Base-by-base conservation (phyloP, 2,797 vertebrate genomes). In the Acrocephalus scirpaceus region DNA sequence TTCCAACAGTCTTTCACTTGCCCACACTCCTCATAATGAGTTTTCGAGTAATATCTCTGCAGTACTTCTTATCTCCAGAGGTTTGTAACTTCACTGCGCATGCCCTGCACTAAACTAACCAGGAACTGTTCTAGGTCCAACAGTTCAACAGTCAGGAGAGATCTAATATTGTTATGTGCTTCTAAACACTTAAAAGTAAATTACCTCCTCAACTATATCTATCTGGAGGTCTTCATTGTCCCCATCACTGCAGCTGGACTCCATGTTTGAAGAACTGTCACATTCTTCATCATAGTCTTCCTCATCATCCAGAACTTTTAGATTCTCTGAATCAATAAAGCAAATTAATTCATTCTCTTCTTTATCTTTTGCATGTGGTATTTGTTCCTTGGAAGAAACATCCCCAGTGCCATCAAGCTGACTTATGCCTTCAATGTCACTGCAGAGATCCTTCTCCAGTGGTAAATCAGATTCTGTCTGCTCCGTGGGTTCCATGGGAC, bases 351-450 rank as follows among this genome's bases (percentile, higher is more conserved):
- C 98, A 20, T 98, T 98, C 87, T 99, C 98, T 78, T 98, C 98
- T 56, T 97, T 78, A 3, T 98, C 98, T 92, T 85, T 97, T 51
- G 91, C 26, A 42, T 93, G 97, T 21, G 96, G 98, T 45, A 96
- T 95, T 88, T 99, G 98, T 16, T 97, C 96, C 69, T 98, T 98
- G 44, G 99, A 99, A 95, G 98, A 98, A 77, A 95, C 96, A 85
- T 99, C 99, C 26, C 98, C 97, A 3, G 98, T 84, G 71, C 99
- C 99, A 75, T 99, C 99, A 19, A 99, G 97, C 96, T 99, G 99
- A 91, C 99, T 98, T 48, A 99, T 98, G 88, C 98, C 98, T 19
- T 97, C 97, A 92, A 98, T 93, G 40, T 98, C 98, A 47, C 95
- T 97, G 95, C 98, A 98, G 96, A 86, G 96, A 77, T 66, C 79